These are phyloP conservation scores for Lutraria rhynchaena DNA, from an alignment of 1,140 invertebrate species.

Conservation along the genomic window DNA sequence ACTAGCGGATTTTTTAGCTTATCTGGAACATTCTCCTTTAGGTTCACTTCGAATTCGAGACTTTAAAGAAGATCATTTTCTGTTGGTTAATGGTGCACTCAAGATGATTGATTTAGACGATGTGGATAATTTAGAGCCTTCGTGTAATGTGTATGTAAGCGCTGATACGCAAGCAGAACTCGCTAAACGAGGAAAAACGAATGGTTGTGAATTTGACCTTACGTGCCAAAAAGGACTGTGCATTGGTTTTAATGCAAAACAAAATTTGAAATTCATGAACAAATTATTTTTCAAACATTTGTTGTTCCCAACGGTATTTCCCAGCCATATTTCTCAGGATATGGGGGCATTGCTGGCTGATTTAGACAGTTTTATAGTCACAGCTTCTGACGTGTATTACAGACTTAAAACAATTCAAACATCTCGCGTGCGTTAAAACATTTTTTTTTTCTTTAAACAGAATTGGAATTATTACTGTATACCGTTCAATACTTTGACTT, in stretches of 20 bases:
- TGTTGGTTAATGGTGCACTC: slow-evolving; percentile 72
- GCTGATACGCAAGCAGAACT: slow-evolving; percentile 45
- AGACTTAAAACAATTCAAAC: background rate
- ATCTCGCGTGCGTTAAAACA: too few relatives aligned
- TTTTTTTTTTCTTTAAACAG: too few relatives aligned
- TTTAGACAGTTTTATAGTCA: slow-evolving; percentile 20
- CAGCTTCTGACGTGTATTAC: background rate
- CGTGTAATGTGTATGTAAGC: slow-evolving; percentile 66
- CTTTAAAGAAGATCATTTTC: slow-evolving; percentile 79
- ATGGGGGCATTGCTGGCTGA: slow-evolving; percentile 16
- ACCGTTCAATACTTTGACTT: too few relatives aligned
- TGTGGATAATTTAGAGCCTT: slow-evolving; percentile 79
- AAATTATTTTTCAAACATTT: slow-evolving; percentile 74
- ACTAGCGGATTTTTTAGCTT: slow-evolving; percentile 74
- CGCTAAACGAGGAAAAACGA: background rate
- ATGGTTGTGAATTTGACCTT: slow-evolving; percentile 72
- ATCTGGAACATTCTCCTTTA: slow-evolving; percentile 78
- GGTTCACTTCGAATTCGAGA: slow-evolving; percentile 78
- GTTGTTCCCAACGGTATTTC: slow-evolving; percentile 71
- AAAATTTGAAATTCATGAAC: slow-evolving; percentile 78
- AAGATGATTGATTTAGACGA: slow-evolving; percentile 81
- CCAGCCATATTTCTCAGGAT: slow-evolving; percentile 48
- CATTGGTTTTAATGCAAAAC: slow-evolving; percentile 78
- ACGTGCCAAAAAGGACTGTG: slow-evolving; percentile 74
- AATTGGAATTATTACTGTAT: too few relatives aligned